Percentiles rank a stretch among this genome's conserved stretches.
phyloP scores from a whole-genome alignment of 2,797 vertebrate species.

The Typhlichthys subterraneus region DNA sequence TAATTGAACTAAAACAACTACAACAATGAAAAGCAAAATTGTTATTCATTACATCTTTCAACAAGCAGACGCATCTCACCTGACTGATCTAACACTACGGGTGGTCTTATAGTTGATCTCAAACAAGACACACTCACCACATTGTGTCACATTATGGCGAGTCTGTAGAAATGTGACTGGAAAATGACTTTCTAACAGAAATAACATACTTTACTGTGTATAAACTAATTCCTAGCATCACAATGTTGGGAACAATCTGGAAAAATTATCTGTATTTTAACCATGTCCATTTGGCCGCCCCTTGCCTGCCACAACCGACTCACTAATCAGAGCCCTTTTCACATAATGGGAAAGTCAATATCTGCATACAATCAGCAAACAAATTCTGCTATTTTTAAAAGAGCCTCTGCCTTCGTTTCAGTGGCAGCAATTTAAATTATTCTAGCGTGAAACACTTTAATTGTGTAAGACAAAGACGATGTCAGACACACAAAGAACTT shows the following conservation, averaged over 20 bases:
- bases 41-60: no score
- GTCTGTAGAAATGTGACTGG: constrained; percentile 38
- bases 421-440: constrained; percentile 91
- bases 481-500: constrained; percentile 88
- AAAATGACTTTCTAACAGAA: constrained; percentile 56
- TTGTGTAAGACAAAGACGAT: constrained; percentile 93
- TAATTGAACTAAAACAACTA: no score
- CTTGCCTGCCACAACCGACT: constrained; percentile 46
- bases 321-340: constrained; percentile 84
- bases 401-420: constrained; percentile 86
- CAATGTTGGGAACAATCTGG: constrained; percentile 62
- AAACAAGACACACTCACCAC: constrained; percentile 20
- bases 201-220: constrained; percentile 57
- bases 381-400: constrained; percentile 86
- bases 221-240: constrained; percentile 41
- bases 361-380: constrained; percentile 88
- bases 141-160: constrained; percentile 11
- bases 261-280: constrained; percentile 71
- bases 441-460: constrained; percentile 95
- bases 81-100: not conserved
- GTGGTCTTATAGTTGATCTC: constrained; percentile 23
- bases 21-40: no score
- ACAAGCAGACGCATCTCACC: no score
- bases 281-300: constrained; percentile 53
- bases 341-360: constrained; percentile 87